Percentiles rank a stretch among this genome's conserved stretches.
Conservation (phyloP, 2,888 invertebrate genomes). For the Drosophila subquinaria region DNA sequence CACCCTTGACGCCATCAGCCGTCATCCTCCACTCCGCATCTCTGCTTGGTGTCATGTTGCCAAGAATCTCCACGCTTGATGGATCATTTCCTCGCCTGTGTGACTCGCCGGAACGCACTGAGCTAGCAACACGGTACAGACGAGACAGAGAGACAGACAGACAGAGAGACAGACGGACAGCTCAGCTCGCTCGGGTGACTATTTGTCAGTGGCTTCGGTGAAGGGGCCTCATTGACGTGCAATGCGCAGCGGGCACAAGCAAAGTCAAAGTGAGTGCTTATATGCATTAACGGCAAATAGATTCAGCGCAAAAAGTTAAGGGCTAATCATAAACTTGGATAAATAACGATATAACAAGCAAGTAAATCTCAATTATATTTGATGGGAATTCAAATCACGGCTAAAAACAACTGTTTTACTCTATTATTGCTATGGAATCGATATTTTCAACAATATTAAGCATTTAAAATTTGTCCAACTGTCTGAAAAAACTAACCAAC, state of each 20-base stretch:
- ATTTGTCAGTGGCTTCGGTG: slow-evolving; percentile 70
- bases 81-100: slow-evolving; percentile 76
- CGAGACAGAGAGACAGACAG: too few relatives aligned
- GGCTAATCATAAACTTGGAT: not conserved
- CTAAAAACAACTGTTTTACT: not conserved
- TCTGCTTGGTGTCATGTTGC: slow-evolving; percentile 37
- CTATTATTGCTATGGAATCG: not conserved
- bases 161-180: slow-evolving; percentile 1
- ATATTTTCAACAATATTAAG: not conserved
- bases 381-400: not conserved
- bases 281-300: not conserved
- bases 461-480: not conserved
- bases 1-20: slow-evolving; percentile 8
- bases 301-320: not conserved
- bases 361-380: not conserved
- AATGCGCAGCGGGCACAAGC: not conserved
- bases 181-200: slow-evolving; percentile 51
- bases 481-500: not conserved
- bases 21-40: not conserved
- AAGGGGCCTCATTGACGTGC: too few relatives aligned
- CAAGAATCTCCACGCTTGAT: slow-evolving; percentile 68
- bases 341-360: not conserved
- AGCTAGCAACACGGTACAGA: too few relatives aligned
- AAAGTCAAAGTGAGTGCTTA: not conserved
- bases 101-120: slow-evolving; percentile 57